A percentile compares a stretch with the other conserved stretches of the same genome.
Conservation (phyloP, 1,140 invertebrate species). For the Drosophila quadrilineata region DNA sequence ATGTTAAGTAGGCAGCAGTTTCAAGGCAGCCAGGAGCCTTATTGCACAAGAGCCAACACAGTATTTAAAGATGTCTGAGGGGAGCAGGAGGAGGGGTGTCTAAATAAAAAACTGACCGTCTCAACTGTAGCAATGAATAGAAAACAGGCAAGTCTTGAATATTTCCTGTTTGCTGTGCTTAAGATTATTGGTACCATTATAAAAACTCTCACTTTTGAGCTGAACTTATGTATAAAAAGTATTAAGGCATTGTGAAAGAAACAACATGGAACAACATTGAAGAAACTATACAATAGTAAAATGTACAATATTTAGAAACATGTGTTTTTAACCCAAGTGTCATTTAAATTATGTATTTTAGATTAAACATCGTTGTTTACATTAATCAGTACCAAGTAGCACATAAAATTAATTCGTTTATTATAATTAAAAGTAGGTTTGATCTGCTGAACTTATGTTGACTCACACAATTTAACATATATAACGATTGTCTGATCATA, state of each 20-base stretch:
- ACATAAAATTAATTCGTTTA: no score
- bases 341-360: no score
- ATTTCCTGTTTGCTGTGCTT: conserved; percentile 36
- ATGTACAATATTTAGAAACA: no score
- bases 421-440: no score
- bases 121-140: conserved; percentile 21
- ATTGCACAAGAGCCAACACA: conserved; percentile 35
- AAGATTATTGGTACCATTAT: conserved; percentile 28
- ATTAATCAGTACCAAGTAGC: no score
- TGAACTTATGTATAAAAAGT: neutral
- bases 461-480: no score
- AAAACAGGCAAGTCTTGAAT: conserved; percentile 29
- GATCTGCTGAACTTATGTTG: no score
- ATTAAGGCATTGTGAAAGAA: neutral
- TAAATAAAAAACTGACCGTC: conserved; percentile 19
- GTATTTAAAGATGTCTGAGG: conserved; percentile 17
- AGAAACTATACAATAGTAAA: no score
- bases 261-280: no score
- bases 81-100: no score
- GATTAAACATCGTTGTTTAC: no score
- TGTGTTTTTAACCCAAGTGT: no score
- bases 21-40: conserved; percentile 25
- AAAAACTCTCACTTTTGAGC: conserved; percentile 34
- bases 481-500: neutral
- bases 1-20: conserved; percentile 16